Conservation (phyloP, 2,888 invertebrate genomes). For the Cactoblastis cactorum region DNA sequence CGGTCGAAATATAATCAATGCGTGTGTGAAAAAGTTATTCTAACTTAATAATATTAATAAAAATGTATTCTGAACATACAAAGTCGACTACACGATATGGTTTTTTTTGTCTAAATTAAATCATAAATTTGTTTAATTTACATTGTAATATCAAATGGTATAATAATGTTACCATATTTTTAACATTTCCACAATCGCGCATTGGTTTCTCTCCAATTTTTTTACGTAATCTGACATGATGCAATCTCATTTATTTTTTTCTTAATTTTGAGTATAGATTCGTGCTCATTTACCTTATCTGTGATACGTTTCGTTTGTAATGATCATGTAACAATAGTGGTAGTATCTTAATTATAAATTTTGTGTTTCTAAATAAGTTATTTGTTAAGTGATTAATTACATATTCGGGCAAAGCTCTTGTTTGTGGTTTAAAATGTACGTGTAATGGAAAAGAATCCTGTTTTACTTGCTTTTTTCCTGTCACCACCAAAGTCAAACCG, state of each 20-base stretch:
- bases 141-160: too few relatives aligned
- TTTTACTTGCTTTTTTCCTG: too few relatives aligned
- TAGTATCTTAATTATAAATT: slow-evolving; percentile 29
- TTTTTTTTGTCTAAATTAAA: too few relatives aligned
- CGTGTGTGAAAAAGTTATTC: background rate
- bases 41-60: background rate
- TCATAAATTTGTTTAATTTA: too few relatives aligned
- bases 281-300: slow-evolving; percentile 62
- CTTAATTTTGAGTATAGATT: slow-evolving; percentile 23
- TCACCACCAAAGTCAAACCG: background rate
- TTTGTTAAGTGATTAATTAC: background rate
- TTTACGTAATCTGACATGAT: slow-evolving; percentile 22
- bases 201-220: slow-evolving; percentile 8
- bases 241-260: slow-evolving; percentile 31
- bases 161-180: background rate
- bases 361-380: slow-evolving; percentile 7
- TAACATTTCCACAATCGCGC: slow-evolving; percentile 3
- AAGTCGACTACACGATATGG: too few relatives aligned
- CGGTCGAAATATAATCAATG: background rate
- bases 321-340: slow-evolving; percentile 47
- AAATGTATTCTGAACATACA: too few relatives aligned
- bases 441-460: too few relatives aligned
- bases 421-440: too few relatives aligned
- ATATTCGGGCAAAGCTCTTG: slow-evolving; percentile 1
- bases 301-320: slow-evolving; percentile 71